Conservation (phyloP, 2,113 vertebrate genomes). For the Zosterops lateralis region DNA sequence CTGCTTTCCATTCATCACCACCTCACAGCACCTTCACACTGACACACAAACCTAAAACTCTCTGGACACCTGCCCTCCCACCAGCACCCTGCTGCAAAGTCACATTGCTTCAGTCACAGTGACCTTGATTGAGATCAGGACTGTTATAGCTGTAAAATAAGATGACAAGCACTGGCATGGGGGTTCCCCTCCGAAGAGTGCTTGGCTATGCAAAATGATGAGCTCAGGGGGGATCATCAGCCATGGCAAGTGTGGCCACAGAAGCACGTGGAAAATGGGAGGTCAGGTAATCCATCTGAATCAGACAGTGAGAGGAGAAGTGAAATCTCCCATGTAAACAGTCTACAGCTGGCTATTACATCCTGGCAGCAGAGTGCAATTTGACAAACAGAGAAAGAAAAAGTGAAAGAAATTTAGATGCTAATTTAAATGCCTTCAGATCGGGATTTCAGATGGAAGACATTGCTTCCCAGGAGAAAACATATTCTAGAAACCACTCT, state of each 20-base stretch:
- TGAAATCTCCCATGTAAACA: not conserved
- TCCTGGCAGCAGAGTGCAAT: not conserved
- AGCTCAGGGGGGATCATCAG: not conserved
- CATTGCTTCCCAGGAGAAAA: not conserved
- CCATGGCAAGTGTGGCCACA: not conserved
- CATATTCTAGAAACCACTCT: not conserved
- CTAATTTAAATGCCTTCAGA: not conserved
- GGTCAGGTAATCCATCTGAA: not conserved
- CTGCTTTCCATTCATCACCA: not conserved
- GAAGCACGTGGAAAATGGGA: not conserved
- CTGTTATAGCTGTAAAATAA: not conserved
- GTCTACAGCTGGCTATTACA: not conserved
- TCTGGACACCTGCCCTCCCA: not conserved
- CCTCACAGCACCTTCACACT: accelerated
- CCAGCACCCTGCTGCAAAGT: not conserved
- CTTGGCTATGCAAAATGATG: accelerated
- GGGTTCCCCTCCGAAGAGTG: not conserved
- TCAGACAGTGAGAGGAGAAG: not conserved
- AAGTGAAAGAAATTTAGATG: not conserved
- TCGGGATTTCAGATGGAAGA: not conserved
- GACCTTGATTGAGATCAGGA: no score
- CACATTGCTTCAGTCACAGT: not conserved
- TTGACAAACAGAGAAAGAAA: not conserved
- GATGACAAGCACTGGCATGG: not conserved
- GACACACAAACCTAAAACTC: not conserved